Conservation (phyloP, 2,797 vertebrate species). For the Acanthopagrus latus region DNA sequence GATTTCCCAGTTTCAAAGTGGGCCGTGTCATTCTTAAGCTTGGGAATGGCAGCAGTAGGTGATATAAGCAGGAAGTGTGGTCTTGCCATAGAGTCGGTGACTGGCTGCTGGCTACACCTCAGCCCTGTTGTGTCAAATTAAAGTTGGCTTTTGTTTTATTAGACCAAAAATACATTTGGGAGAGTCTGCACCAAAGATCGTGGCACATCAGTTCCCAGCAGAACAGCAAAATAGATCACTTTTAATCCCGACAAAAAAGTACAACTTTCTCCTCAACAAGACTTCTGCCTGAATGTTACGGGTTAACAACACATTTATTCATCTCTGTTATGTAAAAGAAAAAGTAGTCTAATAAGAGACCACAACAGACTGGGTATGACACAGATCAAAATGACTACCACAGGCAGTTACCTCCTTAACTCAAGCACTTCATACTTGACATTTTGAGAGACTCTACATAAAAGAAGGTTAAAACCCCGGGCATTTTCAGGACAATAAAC, state of each 20-base stretch:
- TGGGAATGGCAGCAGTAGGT: neutral
- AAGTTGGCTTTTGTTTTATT: neutral
- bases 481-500: conserved; percentile 22
- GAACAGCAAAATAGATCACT: neutral
- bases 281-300: neutral
- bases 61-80: neutral
- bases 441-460: conserved; percentile 45
- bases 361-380: neutral
- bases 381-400: neutral
- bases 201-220: neutral
- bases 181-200: neutral
- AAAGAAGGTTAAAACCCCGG: conserved; percentile 17
- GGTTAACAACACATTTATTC: neutral
- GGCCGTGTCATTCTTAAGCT: too few species aligned
- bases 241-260: neutral
- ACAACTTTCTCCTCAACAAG: neutral
- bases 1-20: too few species aligned
- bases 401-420: conserved; percentile 26
- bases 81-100: neutral
- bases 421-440: conserved; percentile 33
- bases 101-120: neutral
- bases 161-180: neutral
- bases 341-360: neutral
- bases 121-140: neutral
- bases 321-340: too few species aligned